Conservation (phyloP, 2,888 invertebrate species). For the Liopterus haemorrhoidalis region DNA sequence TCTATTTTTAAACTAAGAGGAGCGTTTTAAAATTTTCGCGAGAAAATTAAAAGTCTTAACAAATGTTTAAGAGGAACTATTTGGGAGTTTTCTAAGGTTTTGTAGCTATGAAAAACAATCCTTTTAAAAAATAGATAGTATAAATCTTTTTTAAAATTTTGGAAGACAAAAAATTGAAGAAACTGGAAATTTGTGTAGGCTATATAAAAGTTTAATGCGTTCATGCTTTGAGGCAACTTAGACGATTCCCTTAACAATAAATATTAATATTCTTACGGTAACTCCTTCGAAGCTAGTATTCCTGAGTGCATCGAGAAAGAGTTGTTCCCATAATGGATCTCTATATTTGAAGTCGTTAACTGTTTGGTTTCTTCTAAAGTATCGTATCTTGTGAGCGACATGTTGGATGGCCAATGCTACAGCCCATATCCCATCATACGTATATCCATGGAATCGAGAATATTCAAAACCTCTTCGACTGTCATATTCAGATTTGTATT, state of each 20-base stretch:
- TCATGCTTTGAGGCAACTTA: no score
- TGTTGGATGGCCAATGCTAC: constrained; percentile 91
- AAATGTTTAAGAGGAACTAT: no score
- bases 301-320: constrained; percentile 80
- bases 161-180: no score
- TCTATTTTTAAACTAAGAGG: no score
- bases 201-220: no score
- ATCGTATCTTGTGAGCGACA: constrained; percentile 69
- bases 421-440: constrained; percentile 98
- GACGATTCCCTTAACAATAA: no score
- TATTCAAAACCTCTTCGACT: constrained; percentile 73
- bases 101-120: no score
- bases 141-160: no score
- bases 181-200: neutral
- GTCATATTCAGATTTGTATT: constrained; percentile 82
- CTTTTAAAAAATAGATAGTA: no score
- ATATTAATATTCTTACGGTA: constrained; percentile 44
- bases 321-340: constrained; percentile 78
- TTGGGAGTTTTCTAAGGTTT: no score
- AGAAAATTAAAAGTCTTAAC: no score
- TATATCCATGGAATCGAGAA: constrained; percentile 94
- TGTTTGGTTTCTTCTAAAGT: constrained; percentile 67
- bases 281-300: constrained; percentile 94
- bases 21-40: no score
- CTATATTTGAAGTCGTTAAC: constrained; percentile 79